Evolutionary conservation across 1,140 invertebrate species (phyloP).

Genomic region (Galendromus occidentalis): DNA sequence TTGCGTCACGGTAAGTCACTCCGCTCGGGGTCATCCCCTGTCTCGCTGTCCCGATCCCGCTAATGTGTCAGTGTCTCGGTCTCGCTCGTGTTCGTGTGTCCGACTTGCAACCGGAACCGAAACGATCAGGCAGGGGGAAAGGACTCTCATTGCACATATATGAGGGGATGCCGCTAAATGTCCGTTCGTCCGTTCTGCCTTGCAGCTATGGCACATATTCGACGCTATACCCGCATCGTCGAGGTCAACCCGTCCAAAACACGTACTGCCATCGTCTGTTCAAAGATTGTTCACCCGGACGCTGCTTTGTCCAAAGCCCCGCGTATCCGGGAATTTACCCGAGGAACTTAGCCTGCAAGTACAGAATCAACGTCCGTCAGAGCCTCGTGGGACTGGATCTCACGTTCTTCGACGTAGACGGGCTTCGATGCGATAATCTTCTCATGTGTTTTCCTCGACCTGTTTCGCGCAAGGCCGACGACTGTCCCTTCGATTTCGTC

Average conservation of each 20-base stretch:
- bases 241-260: constrained; percentile 52
- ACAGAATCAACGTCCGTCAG: constrained; percentile 18
- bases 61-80: too few species aligned
- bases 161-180: background rate
- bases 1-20: constrained; percentile 13
- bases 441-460: constrained; percentile 81
- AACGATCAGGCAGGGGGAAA: too few species aligned
- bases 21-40: background rate
- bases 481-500: constrained; percentile 75
- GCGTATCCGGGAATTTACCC: constrained; percentile 79
- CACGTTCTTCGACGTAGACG: constrained; percentile 58
- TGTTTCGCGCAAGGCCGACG: constrained; percentile 37
- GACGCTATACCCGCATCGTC: constrained; percentile 65
- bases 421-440: constrained; percentile 74
- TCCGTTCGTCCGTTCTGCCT: constrained; percentile 31
- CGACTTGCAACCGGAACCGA: too few species aligned
- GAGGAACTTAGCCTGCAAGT: constrained; percentile 56
- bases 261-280: constrained; percentile 63
- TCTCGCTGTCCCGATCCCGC: too few species aligned
- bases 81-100: too few species aligned
- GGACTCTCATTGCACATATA: background rate
- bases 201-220: constrained; percentile 60
- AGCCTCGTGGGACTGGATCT: constrained; percentile 19
- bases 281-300: constrained; percentile 52
- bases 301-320: constrained; percentile 75